Evolutionary conservation across 2,888 invertebrate species (phyloP), one percentile per base, ranked within the genome.

Genomic region (Caenorhabditis japonica): DNA sequence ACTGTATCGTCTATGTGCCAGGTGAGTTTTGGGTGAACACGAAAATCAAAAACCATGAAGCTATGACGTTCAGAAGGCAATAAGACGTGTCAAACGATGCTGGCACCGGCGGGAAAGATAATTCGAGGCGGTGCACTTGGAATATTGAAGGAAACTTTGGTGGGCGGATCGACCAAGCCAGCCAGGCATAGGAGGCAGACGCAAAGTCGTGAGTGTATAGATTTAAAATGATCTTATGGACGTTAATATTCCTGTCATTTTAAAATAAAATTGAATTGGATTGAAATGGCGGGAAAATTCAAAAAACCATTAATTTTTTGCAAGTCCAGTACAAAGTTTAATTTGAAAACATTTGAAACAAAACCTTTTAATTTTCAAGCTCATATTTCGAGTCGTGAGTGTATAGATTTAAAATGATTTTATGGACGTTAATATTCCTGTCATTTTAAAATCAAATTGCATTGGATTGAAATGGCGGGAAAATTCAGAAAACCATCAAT

Each of bases 71-170:
- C 51, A 76, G 75, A 69, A 52, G 70, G 71, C 12, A 77, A 80
- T 38, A 59, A 62, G 49, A 60, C 76, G 23, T 80, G 77, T 49
- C 74, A 74, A 58, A 76, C 76, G 25, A 70, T 68, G 43, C 52
- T 81, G 43, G 79, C 77, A 27, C 81, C 81, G 4, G 81, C 81
- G 8, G 81, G 81, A 38, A 80, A 79, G 51, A 62, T 76, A 7
- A 66, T 78, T 19, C 64, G 75, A 2, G 83, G 86, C 23, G 86
- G 86, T 23, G 84, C 86, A 7, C 64, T 86, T 27, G 86, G 86
- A 43, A 71, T 83, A 46, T 59, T 86, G 36, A 83, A 84, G 30
- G 75, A 76, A 41, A 66, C 76, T 1, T 72, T 79, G 10, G 73
- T 68, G 38, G 78, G 77, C 8, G 72, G 75, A 12, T 52, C 53